Conservation (phyloP, 2,113 vertebrate genomes). For the Semnopithecus entellus region DNA sequence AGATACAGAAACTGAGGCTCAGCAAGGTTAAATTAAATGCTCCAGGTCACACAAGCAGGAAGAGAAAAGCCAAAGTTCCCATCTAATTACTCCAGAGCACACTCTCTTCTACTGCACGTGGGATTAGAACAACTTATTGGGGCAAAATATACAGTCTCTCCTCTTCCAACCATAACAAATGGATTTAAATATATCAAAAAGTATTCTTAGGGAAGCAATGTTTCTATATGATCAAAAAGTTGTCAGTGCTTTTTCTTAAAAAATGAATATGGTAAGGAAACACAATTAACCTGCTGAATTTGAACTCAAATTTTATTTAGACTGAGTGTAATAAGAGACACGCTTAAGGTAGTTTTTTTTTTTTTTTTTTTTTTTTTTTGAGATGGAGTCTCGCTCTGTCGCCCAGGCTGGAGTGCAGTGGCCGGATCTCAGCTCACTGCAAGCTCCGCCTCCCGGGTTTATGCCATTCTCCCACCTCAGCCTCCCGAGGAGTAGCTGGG, state of each 20-base stretch:
- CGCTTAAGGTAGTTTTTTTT: neutral
- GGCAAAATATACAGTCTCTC: fast-evolving
- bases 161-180: neutral
- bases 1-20: neutral
- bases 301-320: neutral
- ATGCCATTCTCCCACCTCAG: too few species aligned
- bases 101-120: fast-evolving
- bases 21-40: neutral
- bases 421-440: too few species aligned
- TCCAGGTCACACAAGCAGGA: neutral
- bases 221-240: neutral
- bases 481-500: too few species aligned
- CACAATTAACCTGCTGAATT: neutral
- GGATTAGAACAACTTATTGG: too few species aligned
- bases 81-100: too few species aligned
- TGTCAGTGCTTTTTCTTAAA: neutral
- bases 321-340: neutral
- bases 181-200: neutral
- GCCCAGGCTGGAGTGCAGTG: too few species aligned
- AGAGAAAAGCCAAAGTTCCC: neutral
- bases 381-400: too few species aligned
- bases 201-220: neutral
- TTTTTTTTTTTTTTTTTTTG: too few species aligned
- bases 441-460: too few species aligned
- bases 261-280: neutral